Conservation (phyloP, 2,797 vertebrate species). For the Rhinichthys osculus region DNA sequence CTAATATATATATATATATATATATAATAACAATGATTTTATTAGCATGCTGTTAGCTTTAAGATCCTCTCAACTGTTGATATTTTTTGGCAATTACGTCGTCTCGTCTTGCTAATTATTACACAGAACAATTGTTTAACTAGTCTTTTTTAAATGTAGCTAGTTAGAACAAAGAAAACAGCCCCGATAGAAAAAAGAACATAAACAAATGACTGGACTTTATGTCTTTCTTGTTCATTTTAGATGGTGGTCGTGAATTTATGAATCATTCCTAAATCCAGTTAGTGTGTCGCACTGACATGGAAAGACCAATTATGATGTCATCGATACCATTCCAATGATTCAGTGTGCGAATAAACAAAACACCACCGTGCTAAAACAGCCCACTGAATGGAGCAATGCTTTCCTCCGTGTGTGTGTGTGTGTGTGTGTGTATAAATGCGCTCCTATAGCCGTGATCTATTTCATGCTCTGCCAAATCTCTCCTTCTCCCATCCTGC, state of each 20-base stretch:
- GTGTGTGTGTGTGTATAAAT: conserved; percentile 29
- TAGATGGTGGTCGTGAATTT: conserved; percentile 20
- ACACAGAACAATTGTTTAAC: background rate
- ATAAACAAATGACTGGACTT: background rate
- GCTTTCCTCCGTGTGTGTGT: conserved; percentile 20
- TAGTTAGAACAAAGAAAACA: background rate
- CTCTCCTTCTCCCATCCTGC: conserved; percentile 55
- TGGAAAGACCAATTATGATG: conserved; percentile 39
- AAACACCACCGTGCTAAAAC: conserved; percentile 23
- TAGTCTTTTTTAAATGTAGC: background rate
- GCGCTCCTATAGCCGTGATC: conserved; percentile 44
- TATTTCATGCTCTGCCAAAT: conserved; percentile 62
- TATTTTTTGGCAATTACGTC: too few relatives aligned
- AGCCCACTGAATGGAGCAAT: conserved; percentile 12
- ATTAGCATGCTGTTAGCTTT: too few relatives aligned
- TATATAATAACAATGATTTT: too few relatives aligned
- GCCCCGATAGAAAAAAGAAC: background rate
- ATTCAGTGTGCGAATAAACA: conserved; percentile 37
- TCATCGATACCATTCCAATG: conserved; percentile 46
- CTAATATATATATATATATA: too few relatives aligned
- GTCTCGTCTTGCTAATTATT: too few relatives aligned
- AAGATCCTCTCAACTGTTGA: too few relatives aligned
- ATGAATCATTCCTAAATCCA: conserved; percentile 37
- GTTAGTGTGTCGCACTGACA: conserved; percentile 18
- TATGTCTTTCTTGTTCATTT: conserved; percentile 24